Evolutionary conservation across 2,888 invertebrate genomes (phyloP).

Genomic region (Neoitamus cyanurus): DNA sequence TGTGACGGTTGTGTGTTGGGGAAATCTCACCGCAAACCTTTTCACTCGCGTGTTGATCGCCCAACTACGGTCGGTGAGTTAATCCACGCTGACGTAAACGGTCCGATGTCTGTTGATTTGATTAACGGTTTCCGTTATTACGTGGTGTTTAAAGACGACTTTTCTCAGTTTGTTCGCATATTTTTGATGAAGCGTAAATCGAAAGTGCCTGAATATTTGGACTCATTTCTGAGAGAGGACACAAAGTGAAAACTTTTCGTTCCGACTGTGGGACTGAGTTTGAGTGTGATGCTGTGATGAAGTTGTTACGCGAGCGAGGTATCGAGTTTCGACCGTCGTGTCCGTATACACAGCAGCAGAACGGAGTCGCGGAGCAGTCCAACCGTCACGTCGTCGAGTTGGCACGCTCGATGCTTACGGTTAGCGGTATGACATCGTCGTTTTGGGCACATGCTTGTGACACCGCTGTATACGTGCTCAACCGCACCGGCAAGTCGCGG

Average conservation of each 20-base stretch:
- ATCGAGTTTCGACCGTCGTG: conserved; percentile 1
- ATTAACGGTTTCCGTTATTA: background rate
- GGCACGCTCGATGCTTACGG: background rate
- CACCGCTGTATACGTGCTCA: background rate
- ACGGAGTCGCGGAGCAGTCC: background rate
- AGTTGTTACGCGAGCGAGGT: background rate
- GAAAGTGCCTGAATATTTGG: background rate
- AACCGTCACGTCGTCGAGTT: conserved; percentile 10
- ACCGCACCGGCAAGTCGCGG: background rate
- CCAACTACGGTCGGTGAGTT: background rate
- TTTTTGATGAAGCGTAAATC: background rate
- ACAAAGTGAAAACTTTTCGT: conserved; percentile 12
- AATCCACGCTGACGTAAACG: background rate
- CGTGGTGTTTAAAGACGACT: background rate
- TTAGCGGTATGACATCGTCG: background rate
- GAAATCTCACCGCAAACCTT: conserved; percentile 10
- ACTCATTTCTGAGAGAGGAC: background rate
- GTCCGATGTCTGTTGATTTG: background rate
- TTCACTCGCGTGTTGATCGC: background rate
- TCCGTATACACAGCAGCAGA: background rate
- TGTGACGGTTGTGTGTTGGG: conserved; percentile 6
- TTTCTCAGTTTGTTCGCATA: background rate
- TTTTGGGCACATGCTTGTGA: background rate
- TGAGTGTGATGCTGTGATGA: background rate
- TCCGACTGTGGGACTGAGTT: background rate